Base-by-base conservation (phyloP, 2,888 invertebrate species). In the Agriopis marginaria region DNA sequence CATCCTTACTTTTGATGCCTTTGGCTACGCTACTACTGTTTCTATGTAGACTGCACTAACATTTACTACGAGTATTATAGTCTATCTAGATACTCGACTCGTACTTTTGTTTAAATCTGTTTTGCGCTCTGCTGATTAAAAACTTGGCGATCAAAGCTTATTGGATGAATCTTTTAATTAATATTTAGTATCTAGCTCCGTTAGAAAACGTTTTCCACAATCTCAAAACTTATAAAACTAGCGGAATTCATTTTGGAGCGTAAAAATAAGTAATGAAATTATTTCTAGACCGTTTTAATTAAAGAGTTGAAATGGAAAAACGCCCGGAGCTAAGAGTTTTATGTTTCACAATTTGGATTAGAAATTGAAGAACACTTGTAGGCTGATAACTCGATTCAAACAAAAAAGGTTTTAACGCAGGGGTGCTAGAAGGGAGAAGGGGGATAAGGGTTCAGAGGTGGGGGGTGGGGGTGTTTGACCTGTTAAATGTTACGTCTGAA, bases 401-500 rank as follows among this genome's bases (percentile, higher is more conserved):
- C 70, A 66, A 70, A 70, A 69, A 70, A 70, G 70, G 70, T 70
- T 70, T 70, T 70, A 63, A 66, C 50, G 63, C 53, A 45, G 54
- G 63, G 10, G 44, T 23, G 44, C 14, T 32, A 32, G 17, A n/a
- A 7, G 11, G 58, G 17, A 50, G 56, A 8, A 60, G 56, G 53
- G 53, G 58, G 59, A 59, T 40, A 71, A 55, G 72, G 72, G 73
- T 11, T 63, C 62, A 69, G 55, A 71, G 66, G 67, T 50, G 32
- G 71, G 55, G 72, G 66, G 67, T 50, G 32, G 50, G 65, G 42
- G 62, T 62, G 68, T 64, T 68, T 72, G 76, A 74, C 76, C 76
- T 72, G 73, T 67, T 76, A 70, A 75, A 75, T 68, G 72, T 72
- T 55, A 75, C 73, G 76, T 76, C 76, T 76, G 71, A 71, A 76